Evolutionary conservation across 2,797 vertebrate species (phyloP), one percentile per base, ranked within the genome.

Genomic region (Channa striata): DNA sequence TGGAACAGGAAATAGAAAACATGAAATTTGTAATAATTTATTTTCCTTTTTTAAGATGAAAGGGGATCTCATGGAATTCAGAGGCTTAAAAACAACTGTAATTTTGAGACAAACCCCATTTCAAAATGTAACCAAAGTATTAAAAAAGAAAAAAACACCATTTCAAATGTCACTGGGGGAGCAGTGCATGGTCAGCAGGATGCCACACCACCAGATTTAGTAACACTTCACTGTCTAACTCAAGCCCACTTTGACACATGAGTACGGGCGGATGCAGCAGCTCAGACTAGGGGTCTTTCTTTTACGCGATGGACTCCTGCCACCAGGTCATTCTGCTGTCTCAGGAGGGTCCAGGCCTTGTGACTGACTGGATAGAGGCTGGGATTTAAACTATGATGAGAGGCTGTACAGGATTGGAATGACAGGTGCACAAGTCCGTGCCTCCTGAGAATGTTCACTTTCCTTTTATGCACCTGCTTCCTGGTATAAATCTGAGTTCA

Each of bases 361-460:
- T 79, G 74, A 65, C 67, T 73, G 44, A 57, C n/a, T 65, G 30
- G 42, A 50, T n/a, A 59, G 37, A 53, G 59, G 52, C 50, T 36
- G 63, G 56, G 73, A 77, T 68, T 62, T 17, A 83, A 74, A 70
- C 50, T 51, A 71, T 88, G 80, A 69, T 3, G 47, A 62, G 59
- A 39, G 62, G 63, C 72, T 59, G 78, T 40, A 34, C 65, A 68
- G 52, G 56, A 82, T 44, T 47, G 78, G 77, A 60, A 68, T 84
- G 87, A 83, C 90, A 77, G 73, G 64, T 81, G 74, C 68, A 80
- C 1, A 40, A 58, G 58, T 77, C 57, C 17, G 3, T 46, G 17
- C 49, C 40, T 59, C 61, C 60, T 33, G 40, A 19, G 61, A 67
- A 39, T 61, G 42, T 57, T 58, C 62, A 42, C 51, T 54, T 48